Base-by-base conservation (phyloP, 2,113 vertebrate species). In the Burhinus bistriatus region DNA sequence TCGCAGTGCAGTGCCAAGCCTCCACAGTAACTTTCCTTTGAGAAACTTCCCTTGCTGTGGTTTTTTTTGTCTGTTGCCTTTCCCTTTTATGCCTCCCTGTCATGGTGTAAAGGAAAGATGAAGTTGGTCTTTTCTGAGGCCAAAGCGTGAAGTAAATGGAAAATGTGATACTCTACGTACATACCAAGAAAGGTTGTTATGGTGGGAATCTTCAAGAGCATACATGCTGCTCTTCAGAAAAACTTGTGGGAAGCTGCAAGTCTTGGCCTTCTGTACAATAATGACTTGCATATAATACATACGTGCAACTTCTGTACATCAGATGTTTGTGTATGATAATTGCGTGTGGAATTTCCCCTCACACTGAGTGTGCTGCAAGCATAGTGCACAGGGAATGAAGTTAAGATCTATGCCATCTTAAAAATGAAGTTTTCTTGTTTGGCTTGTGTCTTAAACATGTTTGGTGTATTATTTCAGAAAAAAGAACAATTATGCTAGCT, bases 291-390 rank as follows among this genome's bases (percentile, higher is more conserved):
- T 5, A 7, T 5, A 2, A 5, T 8, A 12, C 6, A 2, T 30
- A 1, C 14, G 2, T 27, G 9, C 13, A 40, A 0, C 49, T 27
- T 15, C 32, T 59, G 40, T 77, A 44, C 40, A 1, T 30, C 0
- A 1, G 5, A 2, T 20, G 9, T 7, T 55, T 61, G 49, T 0
- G 0, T 20, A 3, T 49, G 21, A 2, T 6, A 27, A 12, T 3
- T 11, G 52, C 8, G 7, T 4, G 54, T 21, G 32, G 68, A 9
- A 5, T 22, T 30, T 22, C 32, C 30, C 68, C 27, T 29, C 29
- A 3, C 0, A 0, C 30, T 25, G 47, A 27, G 16, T 4, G 18
- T 38, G n/a, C 73, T 65, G 52, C 40, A 20, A 30, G 47, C 21
- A 19, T 3, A 54, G 34, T 4, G 1, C 42, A 12, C 44, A 15